Conservation (phyloP, 2,113 vertebrate genomes). For the Lutjanus erythropterus region DNA sequence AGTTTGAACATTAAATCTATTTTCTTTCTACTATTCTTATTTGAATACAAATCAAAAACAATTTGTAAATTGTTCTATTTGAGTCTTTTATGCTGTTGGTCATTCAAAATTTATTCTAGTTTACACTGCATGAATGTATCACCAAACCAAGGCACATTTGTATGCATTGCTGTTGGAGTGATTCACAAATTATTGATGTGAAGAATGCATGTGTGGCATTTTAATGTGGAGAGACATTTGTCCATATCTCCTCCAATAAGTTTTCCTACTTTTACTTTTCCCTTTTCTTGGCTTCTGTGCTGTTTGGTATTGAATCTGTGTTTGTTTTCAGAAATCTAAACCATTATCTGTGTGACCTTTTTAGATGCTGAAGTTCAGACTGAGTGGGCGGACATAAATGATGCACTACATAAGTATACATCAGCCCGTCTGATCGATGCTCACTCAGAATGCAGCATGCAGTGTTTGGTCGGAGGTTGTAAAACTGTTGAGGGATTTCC, state of each 20-base stretch:
- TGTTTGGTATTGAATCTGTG: neutral
- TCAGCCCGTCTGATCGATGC: slow-evolving; percentile 37
- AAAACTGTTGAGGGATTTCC: slow-evolving; percentile 48
- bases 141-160: neutral
- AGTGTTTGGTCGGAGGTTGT: slow-evolving; percentile 1
- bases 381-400: slow-evolving; percentile 40
- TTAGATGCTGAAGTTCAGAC: slow-evolving; percentile 7
- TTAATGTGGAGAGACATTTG: neutral
- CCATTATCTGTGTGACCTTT: slow-evolving; percentile 54
- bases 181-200: slow-evolving; percentile 6
- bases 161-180: neutral
- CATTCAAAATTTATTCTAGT: neutral
- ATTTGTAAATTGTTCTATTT: too few species aligned
- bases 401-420: slow-evolving; percentile 44
- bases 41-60: too few species aligned
- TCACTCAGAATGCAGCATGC: slow-evolving; percentile 22
- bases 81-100: neutral
- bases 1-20: too few species aligned
- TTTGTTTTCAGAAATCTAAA: slow-evolving; percentile 3
- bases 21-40: too few species aligned
- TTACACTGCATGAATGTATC: neutral
- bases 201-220: neutral
- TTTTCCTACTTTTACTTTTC: neutral
- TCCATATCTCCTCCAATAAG: neutral
- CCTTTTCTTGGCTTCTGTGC: neutral